Evolutionary conservation across 2,113 vertebrate species (phyloP).

Genomic region (Sialia sialis): DNA sequence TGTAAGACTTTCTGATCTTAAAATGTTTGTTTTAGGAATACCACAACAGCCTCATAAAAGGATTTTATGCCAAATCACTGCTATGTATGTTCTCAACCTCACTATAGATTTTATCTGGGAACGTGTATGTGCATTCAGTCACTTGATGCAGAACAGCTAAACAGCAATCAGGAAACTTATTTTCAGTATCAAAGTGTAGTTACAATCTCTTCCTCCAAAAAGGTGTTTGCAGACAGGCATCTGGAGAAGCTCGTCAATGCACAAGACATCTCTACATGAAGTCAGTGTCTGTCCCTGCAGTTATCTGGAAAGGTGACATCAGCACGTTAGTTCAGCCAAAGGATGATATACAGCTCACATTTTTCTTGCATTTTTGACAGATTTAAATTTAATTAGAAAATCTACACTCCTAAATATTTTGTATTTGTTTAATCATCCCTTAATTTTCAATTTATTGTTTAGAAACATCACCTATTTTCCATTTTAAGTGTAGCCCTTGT

Average conservation of each 20-base stretch:
- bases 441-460: neutral
- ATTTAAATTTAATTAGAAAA: neutral
- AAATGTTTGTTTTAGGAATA: conserved; percentile 15
- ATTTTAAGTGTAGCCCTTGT: neutral
- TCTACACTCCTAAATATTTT: neutral
- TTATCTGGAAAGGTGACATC: neutral
- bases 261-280: neutral
- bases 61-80: conserved; percentile 3
- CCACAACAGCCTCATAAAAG: neutral
- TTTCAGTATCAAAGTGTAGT: neutral
- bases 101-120: neutral
- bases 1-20: neutral
- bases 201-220: neutral
- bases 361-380: neutral
- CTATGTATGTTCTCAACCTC: neutral
- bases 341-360: neutral
- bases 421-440: neutral
- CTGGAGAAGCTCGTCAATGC: neutral
- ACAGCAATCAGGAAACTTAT: neutral
- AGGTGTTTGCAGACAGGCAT: neutral
- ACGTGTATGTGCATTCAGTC: neutral
- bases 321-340: neutral
- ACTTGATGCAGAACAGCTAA: neutral
- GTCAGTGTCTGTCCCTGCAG: neutral
- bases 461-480: neutral